A percentile compares a stretch with the other conserved stretches of the same genome.
phyloP scores from a whole-genome alignment of 1,140 invertebrate species.

The Aphelenchoides fujianensis region DNA sequence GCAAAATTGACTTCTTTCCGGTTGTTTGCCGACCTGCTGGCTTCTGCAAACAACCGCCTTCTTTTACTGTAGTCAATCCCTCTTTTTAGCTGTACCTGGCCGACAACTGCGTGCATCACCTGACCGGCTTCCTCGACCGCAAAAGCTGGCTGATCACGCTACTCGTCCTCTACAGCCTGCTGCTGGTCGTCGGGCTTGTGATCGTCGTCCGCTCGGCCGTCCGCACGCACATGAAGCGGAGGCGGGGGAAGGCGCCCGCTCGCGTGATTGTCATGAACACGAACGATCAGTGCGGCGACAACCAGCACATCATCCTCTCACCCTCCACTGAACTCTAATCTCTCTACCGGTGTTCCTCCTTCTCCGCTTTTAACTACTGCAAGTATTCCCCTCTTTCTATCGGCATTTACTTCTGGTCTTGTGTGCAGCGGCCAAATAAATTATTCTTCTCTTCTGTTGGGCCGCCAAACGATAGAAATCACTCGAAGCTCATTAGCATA shows the following conservation, averaged over 20 bases:
- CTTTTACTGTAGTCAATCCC: not conserved
- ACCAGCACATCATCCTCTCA: not conserved
- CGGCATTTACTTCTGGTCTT: too few relatives aligned
- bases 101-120: constrained; percentile 16
- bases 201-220: constrained; percentile 10
- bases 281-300: not conserved
- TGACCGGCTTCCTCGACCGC: constrained; percentile 6
- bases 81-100: not conserved
- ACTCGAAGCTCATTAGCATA: too few relatives aligned
- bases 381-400: too few relatives aligned
- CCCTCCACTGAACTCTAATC: not conserved
- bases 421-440: too few relatives aligned
- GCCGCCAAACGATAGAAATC: too few relatives aligned
- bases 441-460: too few relatives aligned
- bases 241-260: not conserved
- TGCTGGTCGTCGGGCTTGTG: constrained; percentile 7
- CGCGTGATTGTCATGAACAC: constrained; percentile 11
- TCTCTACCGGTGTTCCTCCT: too few relatives aligned
- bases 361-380: too few relatives aligned
- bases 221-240: not conserved
- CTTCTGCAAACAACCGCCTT: not conserved
- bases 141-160: constrained; percentile 6
- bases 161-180: constrained; percentile 7
- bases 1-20: too few relatives aligned
- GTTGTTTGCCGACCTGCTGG: too few relatives aligned